A percentile compares a stretch with the other conserved stretches of the same genome.
These are phyloP conservation scores for Microplitis demolitor DNA, from an alignment of 1,140 invertebrate species.

Conservation along the genomic window DNA sequence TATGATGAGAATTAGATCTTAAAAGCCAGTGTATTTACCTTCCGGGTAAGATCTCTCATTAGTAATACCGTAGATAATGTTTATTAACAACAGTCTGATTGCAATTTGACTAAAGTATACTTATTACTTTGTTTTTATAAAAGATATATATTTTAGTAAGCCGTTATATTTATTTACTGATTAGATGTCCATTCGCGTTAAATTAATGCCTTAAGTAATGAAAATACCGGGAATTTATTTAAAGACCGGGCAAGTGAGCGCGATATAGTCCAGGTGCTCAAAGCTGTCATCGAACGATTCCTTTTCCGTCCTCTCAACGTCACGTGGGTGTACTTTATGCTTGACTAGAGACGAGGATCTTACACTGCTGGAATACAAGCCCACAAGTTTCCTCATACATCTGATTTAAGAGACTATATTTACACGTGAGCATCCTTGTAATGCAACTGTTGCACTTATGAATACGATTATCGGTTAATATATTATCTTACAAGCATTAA, in stretches of 20 bases:
- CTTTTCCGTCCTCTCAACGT: slow-evolving; percentile 29
- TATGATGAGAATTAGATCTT: slow-evolving; percentile 6
- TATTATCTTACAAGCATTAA: slow-evolving; percentile 43
- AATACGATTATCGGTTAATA: slow-evolving; percentile 55
- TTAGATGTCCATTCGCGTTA: too few relatives aligned
- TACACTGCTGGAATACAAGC: too few relatives aligned
- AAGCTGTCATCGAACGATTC: slow-evolving; percentile 30
- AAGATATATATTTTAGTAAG: neutral
- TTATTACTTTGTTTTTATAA: neutral
- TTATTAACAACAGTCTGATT: neutral
- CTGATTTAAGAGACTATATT: slow-evolving; percentile 52
- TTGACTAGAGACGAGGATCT: slow-evolving; percentile 6
- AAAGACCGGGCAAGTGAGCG: too few relatives aligned
- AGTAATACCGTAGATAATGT: neutral
- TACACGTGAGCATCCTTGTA: slow-evolving; percentile 40
- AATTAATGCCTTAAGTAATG: neutral
- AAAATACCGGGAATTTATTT: neutral
- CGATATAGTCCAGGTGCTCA: slow-evolving; percentile 21
- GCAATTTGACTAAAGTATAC: neutral
- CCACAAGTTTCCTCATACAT: slow-evolving; percentile 18
- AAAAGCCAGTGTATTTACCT: slow-evolving; percentile 10
- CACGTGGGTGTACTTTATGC: slow-evolving; percentile 52
- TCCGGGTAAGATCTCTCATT: slow-evolving; percentile 16
- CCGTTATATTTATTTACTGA: too few relatives aligned
- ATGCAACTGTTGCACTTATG: slow-evolving; percentile 56